phyloP scores from a whole-genome alignment of 2,113 vertebrate genomes.

The Myrmecophaga tridactyla region DNA sequence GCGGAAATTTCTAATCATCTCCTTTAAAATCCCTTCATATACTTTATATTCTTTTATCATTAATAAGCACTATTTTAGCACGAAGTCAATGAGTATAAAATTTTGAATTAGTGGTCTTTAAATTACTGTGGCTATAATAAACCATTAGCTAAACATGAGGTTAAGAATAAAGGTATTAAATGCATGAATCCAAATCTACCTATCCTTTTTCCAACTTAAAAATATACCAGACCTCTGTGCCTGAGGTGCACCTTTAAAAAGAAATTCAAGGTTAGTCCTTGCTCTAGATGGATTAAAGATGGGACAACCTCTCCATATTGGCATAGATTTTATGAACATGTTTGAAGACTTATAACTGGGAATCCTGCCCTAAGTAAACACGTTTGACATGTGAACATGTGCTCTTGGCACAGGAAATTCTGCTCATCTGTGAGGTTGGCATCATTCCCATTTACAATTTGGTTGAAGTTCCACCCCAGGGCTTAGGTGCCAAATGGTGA shows the following conservation, averaged over 20 bases:
- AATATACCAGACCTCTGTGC: not conserved
- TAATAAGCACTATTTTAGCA: not conserved
- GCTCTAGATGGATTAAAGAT: constrained; percentile 7
- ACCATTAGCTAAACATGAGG: not conserved
- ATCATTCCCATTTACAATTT: constrained; percentile 68
- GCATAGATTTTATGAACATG: constrained; percentile 38
- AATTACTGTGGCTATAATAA: not conserved
- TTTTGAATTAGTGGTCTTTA: not conserved
- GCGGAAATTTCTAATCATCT: not conserved
- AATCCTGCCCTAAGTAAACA: constrained; percentile 74
- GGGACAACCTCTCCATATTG: not conserved
- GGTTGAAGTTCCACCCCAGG: constrained; percentile 49
- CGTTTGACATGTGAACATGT: constrained; percentile 64
- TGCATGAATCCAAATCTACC: not conserved
- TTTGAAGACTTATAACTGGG: constrained; percentile 73
- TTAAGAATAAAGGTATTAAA: not conserved
- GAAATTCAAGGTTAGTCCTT: constrained; percentile 49
- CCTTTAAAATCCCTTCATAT: not conserved
- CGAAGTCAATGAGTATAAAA: not conserved
- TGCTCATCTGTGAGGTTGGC: constrained; percentile 74
- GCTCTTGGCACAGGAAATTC: constrained; percentile 54
- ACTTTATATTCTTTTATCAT: not conserved
- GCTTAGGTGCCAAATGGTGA: constrained; percentile 59
- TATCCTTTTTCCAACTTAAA: not conserved
- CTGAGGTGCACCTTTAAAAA: constrained; percentile 31